These are phyloP conservation scores for Nothoprocta perdicaria DNA, from an alignment of 2,113 vertebrate species.

Conservation along the genomic window DNA sequence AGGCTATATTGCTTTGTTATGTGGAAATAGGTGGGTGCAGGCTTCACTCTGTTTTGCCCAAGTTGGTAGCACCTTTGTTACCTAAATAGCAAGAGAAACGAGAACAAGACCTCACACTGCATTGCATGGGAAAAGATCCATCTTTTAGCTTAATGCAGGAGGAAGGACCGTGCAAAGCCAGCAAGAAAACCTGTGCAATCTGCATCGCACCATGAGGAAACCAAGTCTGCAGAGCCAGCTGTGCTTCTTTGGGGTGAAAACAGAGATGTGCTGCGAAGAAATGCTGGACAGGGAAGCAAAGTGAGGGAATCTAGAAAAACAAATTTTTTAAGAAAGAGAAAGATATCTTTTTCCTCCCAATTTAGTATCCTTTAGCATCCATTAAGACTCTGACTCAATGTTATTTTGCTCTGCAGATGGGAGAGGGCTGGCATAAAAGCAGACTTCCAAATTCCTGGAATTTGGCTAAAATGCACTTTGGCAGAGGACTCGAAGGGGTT, in stretches of 20 bases:
- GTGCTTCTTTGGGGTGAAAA: accelerated
- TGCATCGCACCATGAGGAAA: neutral
- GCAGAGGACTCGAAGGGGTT: neutral
- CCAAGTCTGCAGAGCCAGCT: neutral
- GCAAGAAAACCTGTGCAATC: neutral
- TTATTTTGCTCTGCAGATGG: too few relatives aligned
- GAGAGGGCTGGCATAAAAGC: neutral
- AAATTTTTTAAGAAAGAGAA: neutral
- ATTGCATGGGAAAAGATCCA: neutral
- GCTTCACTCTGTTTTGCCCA: accelerated
- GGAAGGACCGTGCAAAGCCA: accelerated
- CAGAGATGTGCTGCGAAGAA: neutral
- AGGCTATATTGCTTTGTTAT: neutral
- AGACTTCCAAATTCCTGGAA: too few relatives aligned
- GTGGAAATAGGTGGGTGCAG: accelerated
- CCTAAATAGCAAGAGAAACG: neutral
- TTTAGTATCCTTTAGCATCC: neutral
- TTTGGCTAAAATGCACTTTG: neutral
- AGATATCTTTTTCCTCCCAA: neutral
- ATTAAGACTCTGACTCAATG: neutral
- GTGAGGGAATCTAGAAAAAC: neutral
- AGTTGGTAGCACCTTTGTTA: accelerated
- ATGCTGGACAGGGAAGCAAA: neutral
- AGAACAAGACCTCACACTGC: neutral
- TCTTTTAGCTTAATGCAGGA: neutral